These are phyloP conservation scores for Rhynchopsitta pachyrhyncha DNA, from an alignment of 2,113 vertebrate species.

Conservation along the genomic window DNA sequence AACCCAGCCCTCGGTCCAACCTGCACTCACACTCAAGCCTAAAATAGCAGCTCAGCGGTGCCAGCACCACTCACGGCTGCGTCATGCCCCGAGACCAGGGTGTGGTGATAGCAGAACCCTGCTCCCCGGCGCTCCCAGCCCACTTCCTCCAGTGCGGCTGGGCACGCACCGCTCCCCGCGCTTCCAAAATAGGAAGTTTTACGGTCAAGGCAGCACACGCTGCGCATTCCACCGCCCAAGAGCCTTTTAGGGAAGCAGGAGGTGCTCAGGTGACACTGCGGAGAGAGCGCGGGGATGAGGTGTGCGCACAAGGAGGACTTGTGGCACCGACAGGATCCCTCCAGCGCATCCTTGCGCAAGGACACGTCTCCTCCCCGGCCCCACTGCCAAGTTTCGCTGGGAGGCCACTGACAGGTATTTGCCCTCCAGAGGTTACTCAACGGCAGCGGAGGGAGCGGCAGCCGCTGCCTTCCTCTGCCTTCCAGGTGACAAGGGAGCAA, in stretches of 20 bases:
- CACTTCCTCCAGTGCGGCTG: not conserved
- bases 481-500: not conserved
- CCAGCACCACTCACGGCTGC: not conserved
- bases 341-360: not conserved
- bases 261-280: not conserved
- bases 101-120: not conserved
- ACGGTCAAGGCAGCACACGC: not conserved
- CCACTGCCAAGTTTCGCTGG: constrained; percentile 49
- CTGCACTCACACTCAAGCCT: not conserved
- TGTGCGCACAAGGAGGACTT: not conserved
- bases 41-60: not conserved
- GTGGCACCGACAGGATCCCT: not conserved
- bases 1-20: not conserved
- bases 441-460: fast-evolving
- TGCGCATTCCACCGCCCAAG: not conserved
- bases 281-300: fast-evolving
- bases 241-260: not conserved
- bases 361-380: not conserved
- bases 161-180: not conserved
- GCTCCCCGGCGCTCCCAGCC: not conserved
- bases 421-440: not conserved
- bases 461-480: not conserved
- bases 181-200: constrained; percentile 14
- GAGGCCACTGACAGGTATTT: not conserved
- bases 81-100: not conserved